Conservation (phyloP, 2,797 vertebrate genomes). For the Hemitrygon akajei region DNA sequence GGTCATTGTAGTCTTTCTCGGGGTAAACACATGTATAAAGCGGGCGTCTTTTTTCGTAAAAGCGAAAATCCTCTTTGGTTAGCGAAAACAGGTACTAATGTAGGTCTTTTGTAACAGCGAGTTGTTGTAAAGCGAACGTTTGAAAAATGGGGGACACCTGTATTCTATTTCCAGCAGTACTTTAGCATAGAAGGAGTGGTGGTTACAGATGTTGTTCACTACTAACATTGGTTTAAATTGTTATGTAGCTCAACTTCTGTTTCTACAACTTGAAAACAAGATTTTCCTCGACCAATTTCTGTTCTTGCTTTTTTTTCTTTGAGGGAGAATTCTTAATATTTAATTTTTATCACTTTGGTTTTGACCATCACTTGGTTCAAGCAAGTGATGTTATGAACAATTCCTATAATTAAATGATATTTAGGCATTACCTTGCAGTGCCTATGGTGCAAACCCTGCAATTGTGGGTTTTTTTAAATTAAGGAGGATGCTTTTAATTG, state of each 20-base stretch:
- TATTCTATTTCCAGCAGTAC: background rate
- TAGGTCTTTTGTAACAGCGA: no score
- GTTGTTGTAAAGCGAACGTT: no score
- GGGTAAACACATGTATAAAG: no score
- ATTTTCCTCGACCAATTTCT: background rate
- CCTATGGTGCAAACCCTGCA: background rate
- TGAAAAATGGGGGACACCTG: no score
- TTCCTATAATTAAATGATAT: background rate
- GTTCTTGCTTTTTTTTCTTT: background rate
- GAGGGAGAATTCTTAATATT: background rate
- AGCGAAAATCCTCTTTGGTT: no score
- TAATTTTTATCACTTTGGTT: background rate
- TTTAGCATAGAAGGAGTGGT: background rate
- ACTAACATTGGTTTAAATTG: background rate
- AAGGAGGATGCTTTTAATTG: background rate
- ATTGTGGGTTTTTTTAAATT: no score
- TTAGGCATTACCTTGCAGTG: background rate
- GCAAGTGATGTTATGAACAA: background rate
- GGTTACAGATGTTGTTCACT: background rate
- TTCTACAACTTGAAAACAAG: no score
- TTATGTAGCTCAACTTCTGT: background rate
- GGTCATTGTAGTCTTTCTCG: no score
- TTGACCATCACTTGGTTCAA: background rate
- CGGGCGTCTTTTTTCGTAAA: no score
- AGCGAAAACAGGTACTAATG: no score